Evolutionary conservation across 2,797 vertebrate genomes (phyloP), one percentile per base, ranked within the genome.

Genomic region (Sylvia borin): DNA sequence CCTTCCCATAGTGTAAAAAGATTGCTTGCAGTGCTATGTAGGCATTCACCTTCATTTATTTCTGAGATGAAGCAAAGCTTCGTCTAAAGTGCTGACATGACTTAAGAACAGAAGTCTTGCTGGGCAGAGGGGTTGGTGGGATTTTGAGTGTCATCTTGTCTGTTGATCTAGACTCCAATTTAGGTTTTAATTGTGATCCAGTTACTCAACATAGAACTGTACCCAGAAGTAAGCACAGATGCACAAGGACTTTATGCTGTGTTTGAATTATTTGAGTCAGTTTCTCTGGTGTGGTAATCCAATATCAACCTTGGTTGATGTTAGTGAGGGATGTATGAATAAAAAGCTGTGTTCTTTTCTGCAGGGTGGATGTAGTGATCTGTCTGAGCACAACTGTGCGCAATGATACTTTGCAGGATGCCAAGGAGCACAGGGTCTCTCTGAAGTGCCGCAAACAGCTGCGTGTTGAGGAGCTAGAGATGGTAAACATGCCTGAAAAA

Each of bases 371-470:
- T 10, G 99, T 99, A 10, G 99, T 99, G 93, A 99, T 99, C 95
- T 99, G 99, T 94, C 98, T 99, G 96, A 99, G 99, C 97, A 99
- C 99, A 84, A 99, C 99, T 0, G 99, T 99, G 96, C 99, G 99
- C 88, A 99, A 99, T 5, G 99, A 99, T 96, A 99, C 99, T 1
- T 96, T 99, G 75, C 99, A 99, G 98, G 99, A 99, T 12, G 98
- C 95, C 88, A 99, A 99, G 96, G 99, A 99, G 79, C 99, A 99
- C 95, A 97, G 99, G 2, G 99, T 99, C 21, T 99, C 99, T 17
- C 97, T 99, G 94, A 99, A 99, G 92, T 99, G 99, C 96, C 98
- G 99, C n/a, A 99, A 99, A 72, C 99, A 99, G 97, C 98, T 99
- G 74, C 97, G 99, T 3, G 99, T 99, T 34, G 99, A 99, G 94